Evolutionary conservation across 2,888 invertebrate species (phyloP).

Genomic region (Drosophila multiciliata): DNA sequence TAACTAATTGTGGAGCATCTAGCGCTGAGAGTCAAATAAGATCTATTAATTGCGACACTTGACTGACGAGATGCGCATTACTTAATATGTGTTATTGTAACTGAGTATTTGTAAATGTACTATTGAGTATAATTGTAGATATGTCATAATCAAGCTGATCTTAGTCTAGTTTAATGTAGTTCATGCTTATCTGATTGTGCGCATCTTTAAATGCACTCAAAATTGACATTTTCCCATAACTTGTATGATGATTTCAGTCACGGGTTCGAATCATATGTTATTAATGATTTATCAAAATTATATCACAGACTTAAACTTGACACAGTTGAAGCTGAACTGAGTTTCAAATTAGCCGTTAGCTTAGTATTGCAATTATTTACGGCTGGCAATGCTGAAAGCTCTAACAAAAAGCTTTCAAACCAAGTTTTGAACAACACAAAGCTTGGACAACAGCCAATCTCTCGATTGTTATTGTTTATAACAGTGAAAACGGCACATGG

Average conservation of each 20-base stretch:
- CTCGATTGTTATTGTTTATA: slow-evolving; percentile 35
- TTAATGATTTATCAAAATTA: slow-evolving; percentile 1
- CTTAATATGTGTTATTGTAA: slow-evolving; percentile 6
- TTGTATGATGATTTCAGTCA: background rate
- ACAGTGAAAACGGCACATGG: slow-evolving; percentile 10
- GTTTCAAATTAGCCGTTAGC: slow-evolving; percentile 24
- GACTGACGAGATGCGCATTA: slow-evolving; percentile 26
- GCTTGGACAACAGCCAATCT: slow-evolving; percentile 24
- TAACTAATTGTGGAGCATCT: slow-evolving; percentile 61
- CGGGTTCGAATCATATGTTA: background rate
- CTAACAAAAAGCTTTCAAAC: slow-evolving; percentile 11
- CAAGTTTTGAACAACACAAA: slow-evolving; percentile 24
- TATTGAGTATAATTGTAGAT: background rate
- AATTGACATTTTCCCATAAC: background rate
- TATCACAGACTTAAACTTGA: slow-evolving; percentile 6
- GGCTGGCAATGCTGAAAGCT: slow-evolving; percentile 39
- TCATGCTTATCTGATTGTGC: background rate
- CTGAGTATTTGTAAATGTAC: slow-evolving; percentile 1
- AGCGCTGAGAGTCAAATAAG: background rate
- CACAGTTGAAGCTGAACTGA: background rate
- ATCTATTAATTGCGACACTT: slow-evolving; percentile 10
- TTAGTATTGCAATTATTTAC: background rate
- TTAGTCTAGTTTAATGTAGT: background rate
- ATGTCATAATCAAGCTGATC: slow-evolving; percentile 2
- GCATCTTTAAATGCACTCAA: slow-evolving; percentile 13